Percentiles rank a stretch among this genome's conserved stretches.
These are phyloP conservation scores for Pachyuromys duprasi DNA, from an alignment of 2,797 vertebrate genomes.

Conservation along the genomic window DNA sequence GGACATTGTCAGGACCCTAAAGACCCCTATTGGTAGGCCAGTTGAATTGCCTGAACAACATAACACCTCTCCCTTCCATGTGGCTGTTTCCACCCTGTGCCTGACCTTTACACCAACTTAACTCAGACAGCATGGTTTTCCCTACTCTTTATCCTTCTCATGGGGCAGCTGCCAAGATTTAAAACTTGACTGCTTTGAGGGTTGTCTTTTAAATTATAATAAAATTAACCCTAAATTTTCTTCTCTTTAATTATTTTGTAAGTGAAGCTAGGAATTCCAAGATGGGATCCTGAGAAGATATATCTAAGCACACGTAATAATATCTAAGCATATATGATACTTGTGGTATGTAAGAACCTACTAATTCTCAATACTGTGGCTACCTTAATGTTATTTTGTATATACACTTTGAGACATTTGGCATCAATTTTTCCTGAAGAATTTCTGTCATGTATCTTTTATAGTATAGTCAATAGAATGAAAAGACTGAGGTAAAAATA, in stretches of 20 bases:
- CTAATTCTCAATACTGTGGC: not conserved
- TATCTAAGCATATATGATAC: not conserved
- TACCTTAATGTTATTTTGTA: constrained; percentile 11
- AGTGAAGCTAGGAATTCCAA: not conserved
- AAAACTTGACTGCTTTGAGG: not conserved
- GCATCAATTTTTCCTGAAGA: not conserved
- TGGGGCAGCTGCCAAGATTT: not conserved
- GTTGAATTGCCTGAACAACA: no score
- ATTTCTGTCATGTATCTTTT: not conserved
- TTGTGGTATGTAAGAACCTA: not conserved
- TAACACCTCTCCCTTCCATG: not conserved
- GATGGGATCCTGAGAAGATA: not conserved
- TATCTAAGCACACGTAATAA: not conserved
- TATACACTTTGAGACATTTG: not conserved
- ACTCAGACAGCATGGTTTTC: not conserved
- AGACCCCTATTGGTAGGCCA: no score
- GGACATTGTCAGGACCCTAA: no score
- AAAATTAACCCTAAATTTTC: not conserved
- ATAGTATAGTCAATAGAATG: not conserved
- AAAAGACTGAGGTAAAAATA: constrained; percentile 1
- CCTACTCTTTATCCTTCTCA: not conserved
- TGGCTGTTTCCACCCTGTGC: not conserved
- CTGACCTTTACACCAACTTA: not conserved
- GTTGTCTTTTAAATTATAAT: not conserved
- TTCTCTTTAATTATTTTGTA: not conserved